Evolutionary conservation across 64 coral and sea anemone genomes (phyloP).

Genomic region (Pachyseris speciosa): DNA sequence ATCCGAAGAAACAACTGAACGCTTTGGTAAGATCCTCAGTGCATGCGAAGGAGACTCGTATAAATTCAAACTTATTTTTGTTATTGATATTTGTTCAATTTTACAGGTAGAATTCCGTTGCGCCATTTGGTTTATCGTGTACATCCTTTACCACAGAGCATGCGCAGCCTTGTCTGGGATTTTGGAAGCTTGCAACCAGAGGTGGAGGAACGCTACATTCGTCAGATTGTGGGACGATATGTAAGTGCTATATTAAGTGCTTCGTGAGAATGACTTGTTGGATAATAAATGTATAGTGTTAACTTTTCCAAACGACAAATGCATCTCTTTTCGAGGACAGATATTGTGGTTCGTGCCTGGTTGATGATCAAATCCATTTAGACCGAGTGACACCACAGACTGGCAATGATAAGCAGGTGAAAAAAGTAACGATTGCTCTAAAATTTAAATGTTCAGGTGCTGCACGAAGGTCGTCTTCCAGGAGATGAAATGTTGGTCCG

Average conservation of each 20-base stretch:
- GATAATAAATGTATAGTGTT: no score
- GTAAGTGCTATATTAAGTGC: conserved; percentile 29
- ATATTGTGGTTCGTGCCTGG: no score
- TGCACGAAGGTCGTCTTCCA: conserved; percentile 30
- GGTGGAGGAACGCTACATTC: conserved; percentile 63
- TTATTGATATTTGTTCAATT: not conserved
- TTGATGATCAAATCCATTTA: no score
- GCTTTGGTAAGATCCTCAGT: conserved; percentile 42
- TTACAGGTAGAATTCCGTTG: conserved; percentile 59
- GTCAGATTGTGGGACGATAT: conserved; percentile 74
- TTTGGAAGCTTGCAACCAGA: conserved; percentile 78
- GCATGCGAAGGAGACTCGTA: not conserved
- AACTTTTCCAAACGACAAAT: no score
- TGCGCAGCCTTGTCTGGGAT: conserved; percentile 79
- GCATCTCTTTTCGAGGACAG: no score
- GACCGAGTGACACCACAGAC: no score
- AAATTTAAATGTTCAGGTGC: conserved; percentile 25
- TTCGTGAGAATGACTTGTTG: no score
- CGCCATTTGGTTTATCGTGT: conserved; percentile 87
- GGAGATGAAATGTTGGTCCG: conserved; percentile 40
- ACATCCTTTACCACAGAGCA: conserved; percentile 73
- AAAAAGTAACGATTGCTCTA: no score
- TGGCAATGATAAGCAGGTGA: no score
- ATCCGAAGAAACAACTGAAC: conserved; percentile 60
- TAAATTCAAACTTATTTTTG: not conserved